These are phyloP conservation scores for Ptychochromis oligacanthus DNA, from an alignment of 2,113 vertebrate species.

Conservation along the genomic window DNA sequence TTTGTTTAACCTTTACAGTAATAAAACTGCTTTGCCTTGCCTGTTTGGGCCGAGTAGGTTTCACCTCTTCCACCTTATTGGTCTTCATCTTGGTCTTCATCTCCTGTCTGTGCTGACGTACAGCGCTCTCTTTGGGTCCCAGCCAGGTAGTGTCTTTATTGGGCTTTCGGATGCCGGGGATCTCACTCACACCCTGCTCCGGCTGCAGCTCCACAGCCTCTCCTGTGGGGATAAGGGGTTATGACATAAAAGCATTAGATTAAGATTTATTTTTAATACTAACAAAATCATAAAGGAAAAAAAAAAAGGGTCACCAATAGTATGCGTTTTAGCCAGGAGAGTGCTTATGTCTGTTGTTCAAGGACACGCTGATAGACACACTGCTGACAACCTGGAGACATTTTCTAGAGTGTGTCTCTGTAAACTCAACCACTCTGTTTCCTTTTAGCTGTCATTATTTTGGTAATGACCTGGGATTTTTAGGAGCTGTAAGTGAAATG, in stretches of 20 bases:
- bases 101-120: slow-evolving; percentile 77
- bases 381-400: background rate
- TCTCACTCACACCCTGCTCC: slow-evolving; percentile 67
- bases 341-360: background rate
- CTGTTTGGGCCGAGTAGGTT: slow-evolving; percentile 72
- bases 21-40: slow-evolving; percentile 46
- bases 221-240: slow-evolving; percentile 47
- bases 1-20: background rate
- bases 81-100: slow-evolving; percentile 81
- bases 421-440: background rate
- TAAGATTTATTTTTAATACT: background rate
- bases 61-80: slow-evolving; percentile 80
- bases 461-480: slow-evolving; percentile 5
- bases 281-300: background rate
- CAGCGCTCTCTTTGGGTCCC: slow-evolving; percentile 77
- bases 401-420: background rate
- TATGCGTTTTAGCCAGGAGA: background rate
- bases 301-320: background rate
- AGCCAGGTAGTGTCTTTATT: slow-evolving; percentile 75
- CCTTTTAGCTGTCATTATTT: slow-evolving; percentile 21
- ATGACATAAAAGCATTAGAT: background rate
- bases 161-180: slow-evolving; percentile 64
- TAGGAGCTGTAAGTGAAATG: background rate
- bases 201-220: slow-evolving; percentile 64
- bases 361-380: background rate